phyloP scores from a whole-genome alignment of 2,888 invertebrate genomes.

The Polymixis flavicincta region DNA sequence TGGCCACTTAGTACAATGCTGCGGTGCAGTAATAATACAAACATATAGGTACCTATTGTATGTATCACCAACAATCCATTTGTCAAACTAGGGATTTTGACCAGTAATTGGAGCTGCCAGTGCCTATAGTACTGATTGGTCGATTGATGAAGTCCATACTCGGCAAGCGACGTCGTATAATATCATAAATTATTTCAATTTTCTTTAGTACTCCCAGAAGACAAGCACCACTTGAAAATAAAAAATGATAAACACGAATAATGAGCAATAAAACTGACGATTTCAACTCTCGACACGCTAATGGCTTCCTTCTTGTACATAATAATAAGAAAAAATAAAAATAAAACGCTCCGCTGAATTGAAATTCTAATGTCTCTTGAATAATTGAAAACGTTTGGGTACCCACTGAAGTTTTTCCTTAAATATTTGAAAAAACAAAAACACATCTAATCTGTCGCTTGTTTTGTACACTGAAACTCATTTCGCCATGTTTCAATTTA shows the following conservation, averaged over 20 bases:
- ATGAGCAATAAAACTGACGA: constrained; percentile 70
- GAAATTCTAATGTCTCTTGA: constrained; percentile 77
- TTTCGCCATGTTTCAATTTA: constrained; percentile 61
- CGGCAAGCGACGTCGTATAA: constrained; percentile 18
- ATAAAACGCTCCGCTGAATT: constrained; percentile 72
- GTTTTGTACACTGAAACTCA: constrained; percentile 66
- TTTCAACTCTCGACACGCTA: constrained; percentile 67
- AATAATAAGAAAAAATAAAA: constrained; percentile 64
- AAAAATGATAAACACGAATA: constrained; percentile 67
- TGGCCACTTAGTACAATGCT: constrained; percentile 14
- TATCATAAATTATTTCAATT: constrained; percentile 35
- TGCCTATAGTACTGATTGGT: not conserved
- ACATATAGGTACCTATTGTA: not conserved
- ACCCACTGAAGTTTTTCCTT: constrained; percentile 72
- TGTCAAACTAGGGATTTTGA: not conserved
- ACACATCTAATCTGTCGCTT: constrained; percentile 69
- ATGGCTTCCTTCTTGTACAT: constrained; percentile 68
- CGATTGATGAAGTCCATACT: not conserved
- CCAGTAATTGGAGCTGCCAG: not conserved
- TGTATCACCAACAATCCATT: not conserved
- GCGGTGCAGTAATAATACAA: constrained; percentile 6
- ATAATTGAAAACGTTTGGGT: constrained; percentile 75
- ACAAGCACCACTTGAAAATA: constrained; percentile 54
- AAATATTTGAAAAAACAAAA: constrained; percentile 67
- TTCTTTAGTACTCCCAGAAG: constrained; percentile 40